A percentile compares a stretch with the other conserved stretches of the same genome.
phyloP scores from a whole-genome alignment of 1,140 invertebrate species.

The Matsumurasca onukii region DNA sequence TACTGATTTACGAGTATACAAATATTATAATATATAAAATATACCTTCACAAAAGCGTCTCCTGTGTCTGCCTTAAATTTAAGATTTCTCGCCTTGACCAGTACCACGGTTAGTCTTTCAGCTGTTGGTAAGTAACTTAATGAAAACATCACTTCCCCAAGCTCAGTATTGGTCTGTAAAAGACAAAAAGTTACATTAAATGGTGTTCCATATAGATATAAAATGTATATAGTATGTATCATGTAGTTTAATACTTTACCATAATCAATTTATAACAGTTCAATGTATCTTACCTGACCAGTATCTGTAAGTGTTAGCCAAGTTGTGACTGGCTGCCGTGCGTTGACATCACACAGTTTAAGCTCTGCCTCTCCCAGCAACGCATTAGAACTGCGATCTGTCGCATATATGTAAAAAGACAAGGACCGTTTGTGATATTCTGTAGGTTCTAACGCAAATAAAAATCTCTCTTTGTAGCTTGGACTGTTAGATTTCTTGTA shows the following conservation, averaged over 20 bases:
- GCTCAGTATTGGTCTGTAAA: slow-evolving; percentile 51
- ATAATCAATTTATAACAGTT: too few species aligned
- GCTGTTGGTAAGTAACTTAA: slow-evolving; percentile 59
- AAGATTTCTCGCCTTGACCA: slow-evolving; percentile 59
- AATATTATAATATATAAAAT: background rate
- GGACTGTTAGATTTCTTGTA: slow-evolving; percentile 66
- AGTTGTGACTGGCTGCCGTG: slow-evolving; percentile 58
- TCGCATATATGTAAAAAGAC: slow-evolving; percentile 62
- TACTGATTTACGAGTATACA: too few species aligned
- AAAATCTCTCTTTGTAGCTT: slow-evolving; percentile 72
- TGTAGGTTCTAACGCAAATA: slow-evolving; percentile 63
- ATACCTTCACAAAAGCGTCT: slow-evolving; percentile 58
- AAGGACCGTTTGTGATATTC: slow-evolving; percentile 54
- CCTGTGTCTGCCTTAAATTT: slow-evolving; percentile 49
- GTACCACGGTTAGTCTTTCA: slow-evolving; percentile 58
- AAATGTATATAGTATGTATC: background rate
- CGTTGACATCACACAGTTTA: slow-evolving; percentile 58
- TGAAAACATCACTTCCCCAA: slow-evolving; percentile 59
- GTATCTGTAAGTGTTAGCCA: slow-evolving; percentile 65
- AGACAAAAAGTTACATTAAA: slow-evolving; percentile 28
- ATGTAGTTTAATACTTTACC: background rate
- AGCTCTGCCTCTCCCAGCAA: slow-evolving; percentile 66
- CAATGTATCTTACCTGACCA: slow-evolving; percentile 52
- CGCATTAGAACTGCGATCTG: slow-evolving; percentile 61
- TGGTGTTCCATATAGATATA: too few species aligned